Conservation (phyloP, 2,888 invertebrate genomes). For the Apotomis betuletana region DNA sequence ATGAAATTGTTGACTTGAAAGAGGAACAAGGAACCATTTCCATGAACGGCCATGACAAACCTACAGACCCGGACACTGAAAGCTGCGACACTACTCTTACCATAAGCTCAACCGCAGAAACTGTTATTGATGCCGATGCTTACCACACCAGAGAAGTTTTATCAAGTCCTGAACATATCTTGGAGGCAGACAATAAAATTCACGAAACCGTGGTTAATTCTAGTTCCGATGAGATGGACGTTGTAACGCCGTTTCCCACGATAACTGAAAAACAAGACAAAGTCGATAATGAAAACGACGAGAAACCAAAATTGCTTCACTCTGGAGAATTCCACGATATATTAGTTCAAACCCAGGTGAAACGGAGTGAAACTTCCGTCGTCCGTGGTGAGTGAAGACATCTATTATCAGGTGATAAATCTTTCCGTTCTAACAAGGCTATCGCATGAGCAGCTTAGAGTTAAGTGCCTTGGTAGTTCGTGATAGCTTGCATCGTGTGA, state of each 20-base stretch:
- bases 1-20: slow-evolving; percentile 47
- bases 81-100: slow-evolving; percentile 52
- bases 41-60: slow-evolving; percentile 28
- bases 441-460: slow-evolving; percentile 74
- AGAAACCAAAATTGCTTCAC: slow-evolving; percentile 65
- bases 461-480: slow-evolving; percentile 55
- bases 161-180: slow-evolving; percentile 43
- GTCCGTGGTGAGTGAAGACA: slow-evolving; percentile 83
- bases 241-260: slow-evolving; percentile 64
- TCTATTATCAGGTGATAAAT: slow-evolving; percentile 82
- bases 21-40: slow-evolving; percentile 12
- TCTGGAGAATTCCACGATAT: slow-evolving; percentile 83
- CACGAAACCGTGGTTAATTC: slow-evolving; percentile 19
- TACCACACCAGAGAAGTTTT: slow-evolving; percentile 47
- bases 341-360: slow-evolving; percentile 74
- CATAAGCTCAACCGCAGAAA: slow-evolving; percentile 53
- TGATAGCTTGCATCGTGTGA: slow-evolving; percentile 48
- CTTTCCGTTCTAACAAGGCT: slow-evolving; percentile 76
- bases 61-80: slow-evolving; percentile 45
- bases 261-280: slow-evolving; percentile 47
- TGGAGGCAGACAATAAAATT: slow-evolving; percentile 39
- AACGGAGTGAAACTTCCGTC: slow-evolving; percentile 73
- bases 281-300: slow-evolving; percentile 45
- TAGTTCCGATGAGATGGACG: slow-evolving; percentile 71
- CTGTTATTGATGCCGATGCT: slow-evolving; percentile 48